phyloP scores from a whole-genome alignment of 1,140 invertebrate genomes.

The Procambarus virginalis region DNA sequence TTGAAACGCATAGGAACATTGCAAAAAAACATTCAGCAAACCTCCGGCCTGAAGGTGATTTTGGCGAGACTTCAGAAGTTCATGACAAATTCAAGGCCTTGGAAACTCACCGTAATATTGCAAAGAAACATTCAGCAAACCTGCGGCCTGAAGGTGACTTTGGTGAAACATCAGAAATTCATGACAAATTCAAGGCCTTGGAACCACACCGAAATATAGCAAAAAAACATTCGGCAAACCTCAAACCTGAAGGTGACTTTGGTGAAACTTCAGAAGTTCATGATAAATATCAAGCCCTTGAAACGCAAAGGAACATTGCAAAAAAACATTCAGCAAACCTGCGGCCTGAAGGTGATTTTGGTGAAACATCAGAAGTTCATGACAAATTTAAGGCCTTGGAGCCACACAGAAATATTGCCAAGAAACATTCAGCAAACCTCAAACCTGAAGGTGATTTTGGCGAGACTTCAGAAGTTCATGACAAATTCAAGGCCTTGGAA shows the following conservation, averaged over 20 bases:
- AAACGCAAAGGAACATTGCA: slow-evolving; percentile 34
- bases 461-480: slow-evolving; percentile 21
- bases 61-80: slow-evolving; percentile 27
- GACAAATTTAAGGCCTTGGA: slow-evolving; percentile 6
- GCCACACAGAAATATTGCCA: slow-evolving; percentile 33
- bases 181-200: slow-evolving; percentile 13
- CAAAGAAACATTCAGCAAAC: slow-evolving; percentile 1
- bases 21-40: slow-evolving; percentile 49
- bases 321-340: slow-evolving; percentile 29
- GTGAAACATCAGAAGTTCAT: slow-evolving; percentile 31
- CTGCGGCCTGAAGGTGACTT: slow-evolving; percentile 32
- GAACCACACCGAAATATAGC: slow-evolving; percentile 38
- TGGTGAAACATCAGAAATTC: slow-evolving; percentile 18
- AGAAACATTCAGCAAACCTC: slow-evolving; percentile 28
- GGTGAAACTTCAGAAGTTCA: slow-evolving; percentile 38
- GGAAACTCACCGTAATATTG: slow-evolving; percentile 27
- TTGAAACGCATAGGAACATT: slow-evolving; percentile 33
- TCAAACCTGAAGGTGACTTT: slow-evolving; percentile 26
- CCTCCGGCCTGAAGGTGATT: slow-evolving; percentile 23
- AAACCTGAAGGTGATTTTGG: slow-evolving; percentile 48
- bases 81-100: slow-evolving; percentile 24
- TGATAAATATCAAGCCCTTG: slow-evolving; percentile 23
- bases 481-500: slow-evolving; percentile 26
- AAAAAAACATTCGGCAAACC: slow-evolving; percentile 22
- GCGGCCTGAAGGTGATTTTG: slow-evolving; percentile 42